These are phyloP conservation scores for Rhagoletis pomonella DNA, from an alignment of 1,140 invertebrate species.

Conservation along the genomic window DNA sequence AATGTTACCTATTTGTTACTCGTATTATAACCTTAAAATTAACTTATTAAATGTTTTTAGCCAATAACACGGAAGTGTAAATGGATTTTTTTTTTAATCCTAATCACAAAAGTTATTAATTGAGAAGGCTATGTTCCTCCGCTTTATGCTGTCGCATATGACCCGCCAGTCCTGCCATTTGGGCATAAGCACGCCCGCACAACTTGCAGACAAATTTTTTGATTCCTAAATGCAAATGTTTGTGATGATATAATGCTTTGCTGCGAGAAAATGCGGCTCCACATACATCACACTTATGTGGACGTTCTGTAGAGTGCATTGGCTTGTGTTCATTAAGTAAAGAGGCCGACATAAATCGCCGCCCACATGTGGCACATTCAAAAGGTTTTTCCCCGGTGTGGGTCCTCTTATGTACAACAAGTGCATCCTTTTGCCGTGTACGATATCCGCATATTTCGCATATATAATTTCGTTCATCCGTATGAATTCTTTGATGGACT, in stretches of 20 bases:
- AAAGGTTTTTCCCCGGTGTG: slow-evolving; percentile 89
- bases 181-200: slow-evolving; percentile 70
- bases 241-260: slow-evolving; percentile 78
- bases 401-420: slow-evolving; percentile 87
- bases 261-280: slow-evolving; percentile 88
- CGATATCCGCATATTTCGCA: slow-evolving; percentile 70
- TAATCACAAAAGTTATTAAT: background rate
- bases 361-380: slow-evolving; percentile 83
- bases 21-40: no score
- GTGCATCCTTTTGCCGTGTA: slow-evolving; percentile 87
- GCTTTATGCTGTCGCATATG: slow-evolving; percentile 74
- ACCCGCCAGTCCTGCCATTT: slow-evolving; percentile 68
- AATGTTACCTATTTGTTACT: background rate
- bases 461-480: slow-evolving; percentile 68
- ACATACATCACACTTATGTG: slow-evolving; percentile 84
- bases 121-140: slow-evolving; percentile 2
- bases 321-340: slow-evolving; percentile 77
- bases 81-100: background rate
- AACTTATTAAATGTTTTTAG: background rate
- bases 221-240: slow-evolving; percentile 66
- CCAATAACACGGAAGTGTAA: background rate
- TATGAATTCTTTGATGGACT: slow-evolving; percentile 65
- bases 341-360: slow-evolving; percentile 83
- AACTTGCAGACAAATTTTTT: slow-evolving; percentile 71
- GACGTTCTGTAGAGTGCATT: slow-evolving; percentile 87